These are phyloP conservation scores for Clunio marinus DNA, from an alignment of 2,888 invertebrate species.

Conservation along the genomic window DNA sequence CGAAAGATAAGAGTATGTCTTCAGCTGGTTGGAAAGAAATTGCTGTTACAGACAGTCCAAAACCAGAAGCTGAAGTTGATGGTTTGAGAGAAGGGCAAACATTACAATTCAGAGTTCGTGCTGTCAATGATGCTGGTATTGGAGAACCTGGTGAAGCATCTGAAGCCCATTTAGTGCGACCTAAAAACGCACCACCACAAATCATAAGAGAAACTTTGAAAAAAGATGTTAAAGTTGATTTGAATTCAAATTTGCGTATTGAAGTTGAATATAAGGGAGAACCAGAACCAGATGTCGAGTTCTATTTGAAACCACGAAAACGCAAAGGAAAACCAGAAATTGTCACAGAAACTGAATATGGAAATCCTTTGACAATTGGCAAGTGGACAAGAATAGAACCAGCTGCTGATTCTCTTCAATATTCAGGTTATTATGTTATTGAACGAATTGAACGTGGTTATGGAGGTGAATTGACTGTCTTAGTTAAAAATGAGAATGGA, in stretches of 20 bases:
- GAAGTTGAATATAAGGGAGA: slow-evolving; percentile 96
- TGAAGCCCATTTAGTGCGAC: slow-evolving; percentile 82
- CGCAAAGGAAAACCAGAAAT: slow-evolving; percentile 30
- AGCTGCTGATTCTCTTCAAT: slow-evolving; percentile 29
- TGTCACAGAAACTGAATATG: slow-evolving; percentile 32
- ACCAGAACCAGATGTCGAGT: slow-evolving; percentile 81
- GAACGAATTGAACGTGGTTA: slow-evolving; percentile 23
- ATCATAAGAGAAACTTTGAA: slow-evolving; percentile 95
- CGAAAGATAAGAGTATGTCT: slow-evolving; percentile 77
- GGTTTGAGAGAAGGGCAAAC: slow-evolving; percentile 86
- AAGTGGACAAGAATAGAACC: slow-evolving; percentile 30
- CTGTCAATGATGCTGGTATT: slow-evolving; percentile 92
- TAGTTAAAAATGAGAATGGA: slow-evolving; percentile 80
- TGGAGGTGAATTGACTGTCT: slow-evolving; percentile 35
- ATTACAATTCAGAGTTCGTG: slow-evolving; percentile 85
- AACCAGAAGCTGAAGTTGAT: slow-evolving; percentile 73
- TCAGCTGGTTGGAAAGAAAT: slow-evolving; percentile 82
- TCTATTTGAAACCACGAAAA: slow-evolving; percentile 35
- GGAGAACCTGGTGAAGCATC: slow-evolving; percentile 91
- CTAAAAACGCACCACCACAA: slow-evolving; percentile 94
- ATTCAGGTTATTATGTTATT: slow-evolving; percentile 24
- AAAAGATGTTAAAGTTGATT: slow-evolving; percentile 44
- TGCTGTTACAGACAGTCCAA: slow-evolving; percentile 70
- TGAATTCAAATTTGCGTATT: not conserved
- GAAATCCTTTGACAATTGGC: slow-evolving; percentile 33